phyloP scores from a whole-genome alignment of 2,113 vertebrate genomes.

The Lucifuga dentata region DNA sequence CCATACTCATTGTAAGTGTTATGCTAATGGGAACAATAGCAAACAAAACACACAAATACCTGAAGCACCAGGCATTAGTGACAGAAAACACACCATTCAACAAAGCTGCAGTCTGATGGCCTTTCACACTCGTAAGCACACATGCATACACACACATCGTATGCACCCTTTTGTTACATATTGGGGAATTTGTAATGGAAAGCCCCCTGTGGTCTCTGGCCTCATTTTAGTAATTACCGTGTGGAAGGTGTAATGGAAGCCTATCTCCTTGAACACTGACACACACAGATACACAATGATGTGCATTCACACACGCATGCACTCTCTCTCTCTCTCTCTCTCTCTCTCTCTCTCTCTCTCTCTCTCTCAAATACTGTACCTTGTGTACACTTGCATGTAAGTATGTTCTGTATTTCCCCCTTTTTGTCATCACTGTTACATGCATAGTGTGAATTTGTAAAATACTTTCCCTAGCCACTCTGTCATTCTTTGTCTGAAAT shows the following conservation, averaged over 20 bases:
- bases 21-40: slow-evolving; percentile 55
- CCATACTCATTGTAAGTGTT: slow-evolving; percentile 52
- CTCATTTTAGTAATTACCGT: slow-evolving; percentile 65
- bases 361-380: slow-evolving; percentile 14
- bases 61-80: slow-evolving; percentile 19
- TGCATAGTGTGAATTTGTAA: neutral
- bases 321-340: slow-evolving; percentile 1
- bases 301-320: slow-evolving; percentile 6
- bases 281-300: slow-evolving; percentile 20
- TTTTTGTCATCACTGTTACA: slow-evolving; percentile 13
- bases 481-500: slow-evolving; percentile 1
- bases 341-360: neutral
- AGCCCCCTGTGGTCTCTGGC: slow-evolving; percentile 46
- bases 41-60: slow-evolving; percentile 21
- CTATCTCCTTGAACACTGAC: slow-evolving; percentile 28
- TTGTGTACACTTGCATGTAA: slow-evolving; percentile 3
- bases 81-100: slow-evolving; percentile 31
- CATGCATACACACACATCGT: neutral
- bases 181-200: slow-evolving; percentile 54
- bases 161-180: slow-evolving; percentile 33
- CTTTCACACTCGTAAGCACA: slow-evolving; percentile 1
- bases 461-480: neutral
- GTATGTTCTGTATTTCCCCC: neutral
- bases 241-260: slow-evolving; percentile 64
- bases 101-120: slow-evolving; percentile 10